Percentiles rank a stretch among this genome's conserved stretches.
Evolutionary conservation across 2,888 invertebrate species (phyloP).

Genomic region (Conistra vaccinii): DNA sequence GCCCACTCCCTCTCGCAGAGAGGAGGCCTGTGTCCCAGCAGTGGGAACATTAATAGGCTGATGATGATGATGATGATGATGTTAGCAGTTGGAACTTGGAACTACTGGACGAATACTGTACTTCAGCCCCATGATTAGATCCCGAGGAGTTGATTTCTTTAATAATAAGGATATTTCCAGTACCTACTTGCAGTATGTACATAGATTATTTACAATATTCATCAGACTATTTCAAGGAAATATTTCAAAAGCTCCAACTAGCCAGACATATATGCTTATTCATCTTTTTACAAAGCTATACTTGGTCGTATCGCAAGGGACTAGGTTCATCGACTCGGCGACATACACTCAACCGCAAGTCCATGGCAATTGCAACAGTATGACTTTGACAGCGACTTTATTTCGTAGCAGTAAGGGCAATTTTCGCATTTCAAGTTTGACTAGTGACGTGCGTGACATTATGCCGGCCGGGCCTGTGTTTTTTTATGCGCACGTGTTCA

Average conservation of each 20-base stretch:
- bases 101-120: not conserved
- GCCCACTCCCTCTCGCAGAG: too few species aligned
- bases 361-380: not conserved
- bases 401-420: conserved; percentile 13
- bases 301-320: conserved; percentile 35
- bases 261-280: conserved; percentile 11
- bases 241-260: conserved; percentile 25
- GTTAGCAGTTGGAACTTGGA: not conserved
- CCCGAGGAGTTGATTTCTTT: not conserved
- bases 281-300: conserved; percentile 47
- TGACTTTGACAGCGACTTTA: conserved; percentile 2
- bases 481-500: conserved; percentile 66
- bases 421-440: not conserved
- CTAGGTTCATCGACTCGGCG: conserved; percentile 61
- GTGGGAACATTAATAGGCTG: too few species aligned
- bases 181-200: not conserved
- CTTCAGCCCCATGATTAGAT: not conserved
- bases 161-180: not conserved
- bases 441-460: conserved; percentile 31
- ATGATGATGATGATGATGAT: not conserved
- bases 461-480: conserved; percentile 36
- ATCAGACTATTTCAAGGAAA: conserved; percentile 6
- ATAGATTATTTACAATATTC: not conserved
- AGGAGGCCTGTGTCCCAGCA: too few species aligned
- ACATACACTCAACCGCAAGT: conserved; percentile 30